Percentiles rank a stretch among this genome's conserved stretches.
Evolutionary conservation across 2,797 vertebrate genomes (phyloP).

Genomic region (Hydrolagus colliei): DNA sequence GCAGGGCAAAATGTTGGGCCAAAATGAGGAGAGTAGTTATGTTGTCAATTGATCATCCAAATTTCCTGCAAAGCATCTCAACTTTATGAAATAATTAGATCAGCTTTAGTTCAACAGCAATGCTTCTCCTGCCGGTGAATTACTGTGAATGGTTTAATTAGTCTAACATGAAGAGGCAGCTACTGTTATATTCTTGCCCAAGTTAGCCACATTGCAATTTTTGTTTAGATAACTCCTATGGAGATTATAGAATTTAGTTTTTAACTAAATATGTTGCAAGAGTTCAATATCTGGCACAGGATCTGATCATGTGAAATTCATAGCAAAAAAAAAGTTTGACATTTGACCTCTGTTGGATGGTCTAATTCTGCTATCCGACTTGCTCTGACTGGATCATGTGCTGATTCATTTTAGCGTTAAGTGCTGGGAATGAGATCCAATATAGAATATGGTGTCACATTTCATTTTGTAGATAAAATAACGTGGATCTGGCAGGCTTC

Average conservation of each 20-base stretch:
- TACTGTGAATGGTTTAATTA: neutral
- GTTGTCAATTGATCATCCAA: neutral
- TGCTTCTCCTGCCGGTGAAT: neutral
- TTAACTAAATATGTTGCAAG: no score
- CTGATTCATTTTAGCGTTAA: neutral
- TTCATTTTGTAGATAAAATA: neutral
- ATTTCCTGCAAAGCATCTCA: neutral
- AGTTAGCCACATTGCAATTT: neutral
- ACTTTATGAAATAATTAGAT: neutral
- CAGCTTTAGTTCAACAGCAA: neutral
- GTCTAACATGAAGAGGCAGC: neutral
- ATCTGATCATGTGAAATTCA: slow-evolving; percentile 1
- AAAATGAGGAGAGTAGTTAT: neutral
- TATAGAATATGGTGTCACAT: neutral
- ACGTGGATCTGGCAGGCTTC: neutral
- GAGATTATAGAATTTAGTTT: neutral
- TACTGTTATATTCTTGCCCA: neutral
- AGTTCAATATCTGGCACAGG: neutral
- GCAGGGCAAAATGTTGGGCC: no score
- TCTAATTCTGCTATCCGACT: slow-evolving; percentile 4
- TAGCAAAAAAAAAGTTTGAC: neutral
- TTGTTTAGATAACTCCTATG: neutral
- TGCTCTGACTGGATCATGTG: neutral
- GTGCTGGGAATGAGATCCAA: slow-evolving; percentile 19
- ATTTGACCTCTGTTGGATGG: neutral